These are phyloP conservation scores for Drosophila bipectinata DNA, from an alignment of 1,140 invertebrate genomes.

Conservation along the genomic window DNA sequence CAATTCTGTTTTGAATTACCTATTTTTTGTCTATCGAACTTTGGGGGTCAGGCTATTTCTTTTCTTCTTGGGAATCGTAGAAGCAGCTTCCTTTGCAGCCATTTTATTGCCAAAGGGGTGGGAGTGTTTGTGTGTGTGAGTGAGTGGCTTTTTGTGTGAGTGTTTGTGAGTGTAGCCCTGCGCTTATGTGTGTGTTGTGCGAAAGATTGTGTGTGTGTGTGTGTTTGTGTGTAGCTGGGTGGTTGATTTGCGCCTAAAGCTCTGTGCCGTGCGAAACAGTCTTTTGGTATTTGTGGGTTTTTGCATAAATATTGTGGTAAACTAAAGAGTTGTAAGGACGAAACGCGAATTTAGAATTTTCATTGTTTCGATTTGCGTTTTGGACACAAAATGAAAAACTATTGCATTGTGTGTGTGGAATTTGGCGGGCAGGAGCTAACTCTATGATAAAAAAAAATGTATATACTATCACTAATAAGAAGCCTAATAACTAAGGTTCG, in stretches of 20 bases:
- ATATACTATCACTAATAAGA: constrained; percentile 3
- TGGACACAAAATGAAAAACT: constrained; percentile 81
- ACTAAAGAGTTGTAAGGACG: constrained; percentile 70
- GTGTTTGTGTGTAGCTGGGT: constrained; percentile 54
- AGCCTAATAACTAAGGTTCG: constrained; percentile 22
- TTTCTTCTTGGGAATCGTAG: constrained; percentile 82
- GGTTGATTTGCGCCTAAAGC: constrained; percentile 74
- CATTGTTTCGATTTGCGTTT: constrained; percentile 75
- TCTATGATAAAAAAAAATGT: constrained; percentile 4
- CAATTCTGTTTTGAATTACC: background rate
- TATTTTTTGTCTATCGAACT: constrained; percentile 39
- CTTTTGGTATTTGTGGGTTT: constrained; percentile 50
- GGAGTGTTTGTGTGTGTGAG: constrained; percentile 44
- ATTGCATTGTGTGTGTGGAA: constrained; percentile 78
- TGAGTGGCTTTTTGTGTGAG: constrained; percentile 19
- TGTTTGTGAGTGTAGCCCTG: constrained; percentile 54
- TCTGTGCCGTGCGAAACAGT: constrained; percentile 62
- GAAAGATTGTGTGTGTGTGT: constrained; percentile 58
- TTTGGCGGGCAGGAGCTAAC: constrained; percentile 48
- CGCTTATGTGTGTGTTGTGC: constrained; percentile 29
- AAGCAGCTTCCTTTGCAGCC: constrained; percentile 81
- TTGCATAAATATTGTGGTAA: constrained; percentile 53
- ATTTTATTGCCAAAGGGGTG: constrained; percentile 77
- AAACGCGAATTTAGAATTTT: constrained; percentile 72
- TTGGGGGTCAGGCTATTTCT: constrained; percentile 68